A percentile compares a stretch with the other conserved stretches of the same genome.
phyloP scores from a whole-genome alignment of 2,797 vertebrate genomes.

The Macropus fuliginosus region DNA sequence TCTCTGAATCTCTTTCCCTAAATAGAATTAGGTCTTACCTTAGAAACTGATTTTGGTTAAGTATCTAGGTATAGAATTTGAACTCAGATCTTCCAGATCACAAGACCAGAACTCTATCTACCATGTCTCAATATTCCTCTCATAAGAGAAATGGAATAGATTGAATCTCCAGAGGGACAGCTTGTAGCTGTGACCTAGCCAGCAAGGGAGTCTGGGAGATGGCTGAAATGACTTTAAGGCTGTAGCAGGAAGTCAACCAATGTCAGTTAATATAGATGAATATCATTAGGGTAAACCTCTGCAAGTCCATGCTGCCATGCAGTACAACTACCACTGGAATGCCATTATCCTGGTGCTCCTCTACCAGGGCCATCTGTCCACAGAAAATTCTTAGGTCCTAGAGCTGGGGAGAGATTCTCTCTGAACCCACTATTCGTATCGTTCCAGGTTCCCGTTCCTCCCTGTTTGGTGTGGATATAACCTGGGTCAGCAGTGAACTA shows the following conservation, averaged over 20 bases:
- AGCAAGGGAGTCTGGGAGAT: neutral
- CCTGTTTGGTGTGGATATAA: too few relatives aligned
- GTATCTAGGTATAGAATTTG: neutral
- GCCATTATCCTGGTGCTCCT: neutral
- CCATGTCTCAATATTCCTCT: neutral
- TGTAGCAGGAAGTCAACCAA: neutral
- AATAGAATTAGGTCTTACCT: neutral
- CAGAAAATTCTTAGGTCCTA: neutral
- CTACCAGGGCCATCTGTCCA: neutral
- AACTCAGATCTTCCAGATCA: neutral
- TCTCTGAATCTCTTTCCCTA: neutral
- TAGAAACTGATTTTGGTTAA: neutral
- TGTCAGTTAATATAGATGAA: neutral
- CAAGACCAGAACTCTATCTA: neutral
- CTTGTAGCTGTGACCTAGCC: neutral
- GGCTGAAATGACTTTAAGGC: neutral
- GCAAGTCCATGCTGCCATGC: neutral
- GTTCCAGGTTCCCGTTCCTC: too few relatives aligned
- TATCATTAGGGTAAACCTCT: neutral
- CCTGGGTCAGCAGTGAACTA: too few relatives aligned
- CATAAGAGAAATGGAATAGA: neutral
- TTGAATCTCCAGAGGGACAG: neutral
- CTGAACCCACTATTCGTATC: too few relatives aligned
- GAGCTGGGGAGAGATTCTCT: neutral
- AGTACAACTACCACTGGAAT: neutral